A percentile compares a stretch with the other conserved stretches of the same genome.
phyloP scores from a whole-genome alignment of 2,797 vertebrate species.

The Kryptopterus vitreolus region DNA sequence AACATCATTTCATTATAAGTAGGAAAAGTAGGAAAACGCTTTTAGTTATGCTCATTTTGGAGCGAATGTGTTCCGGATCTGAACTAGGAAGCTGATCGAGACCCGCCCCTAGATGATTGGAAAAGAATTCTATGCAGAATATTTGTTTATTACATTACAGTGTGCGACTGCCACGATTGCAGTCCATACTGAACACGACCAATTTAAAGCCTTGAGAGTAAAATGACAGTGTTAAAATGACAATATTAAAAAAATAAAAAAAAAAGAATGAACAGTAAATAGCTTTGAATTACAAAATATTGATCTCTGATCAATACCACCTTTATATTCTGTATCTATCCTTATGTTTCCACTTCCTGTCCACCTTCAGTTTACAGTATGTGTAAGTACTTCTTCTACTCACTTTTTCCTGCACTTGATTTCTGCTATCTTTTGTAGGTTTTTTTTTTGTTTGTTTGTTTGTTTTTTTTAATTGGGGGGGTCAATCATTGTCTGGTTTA shows the following conservation, averaged over 20 bases:
- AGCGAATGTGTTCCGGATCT: no score
- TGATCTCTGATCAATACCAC: conserved; percentile 76
- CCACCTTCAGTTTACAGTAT: conserved; percentile 85
- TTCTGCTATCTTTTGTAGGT: conserved; percentile 49
- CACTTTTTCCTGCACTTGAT: conserved; percentile 61
- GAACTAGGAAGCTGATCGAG: no score
- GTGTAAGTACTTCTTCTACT: conserved; percentile 85
- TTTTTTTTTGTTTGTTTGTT: conserved; percentile 55
- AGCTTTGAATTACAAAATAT: conserved; percentile 45
- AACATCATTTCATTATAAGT: no score
- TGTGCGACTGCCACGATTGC: neutral
- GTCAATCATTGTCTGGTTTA: conserved; percentile 19
- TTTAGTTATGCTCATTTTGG: no score
- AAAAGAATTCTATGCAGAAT: neutral
- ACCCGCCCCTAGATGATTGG: neutral
- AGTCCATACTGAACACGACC: neutral
- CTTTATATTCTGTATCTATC: conserved; percentile 87
- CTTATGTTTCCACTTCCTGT: conserved; percentile 73
- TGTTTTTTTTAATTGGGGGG: neutral
- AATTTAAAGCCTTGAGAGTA: neutral
- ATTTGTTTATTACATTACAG: neutral
- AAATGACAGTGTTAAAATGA: no score
- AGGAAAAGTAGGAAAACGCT: no score
- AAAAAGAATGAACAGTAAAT: conserved; percentile 28
- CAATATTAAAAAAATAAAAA: conserved; percentile 4